Base-by-base conservation (phyloP, 2,888 invertebrate genomes). In the Drosophila monieri region DNA sequence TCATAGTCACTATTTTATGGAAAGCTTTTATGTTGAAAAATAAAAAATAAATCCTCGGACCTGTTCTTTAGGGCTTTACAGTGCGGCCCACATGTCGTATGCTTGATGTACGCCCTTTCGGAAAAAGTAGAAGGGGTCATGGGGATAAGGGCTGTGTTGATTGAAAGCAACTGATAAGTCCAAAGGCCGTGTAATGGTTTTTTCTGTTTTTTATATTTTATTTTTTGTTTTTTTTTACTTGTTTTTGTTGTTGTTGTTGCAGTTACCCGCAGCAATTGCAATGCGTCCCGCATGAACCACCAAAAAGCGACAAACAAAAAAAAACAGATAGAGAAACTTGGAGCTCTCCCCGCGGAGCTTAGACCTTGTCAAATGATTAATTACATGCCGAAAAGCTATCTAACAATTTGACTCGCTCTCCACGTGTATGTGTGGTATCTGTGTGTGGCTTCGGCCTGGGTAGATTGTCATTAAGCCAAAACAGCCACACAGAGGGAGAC, bases 371-470 rank as follows among this genome's bases (percentile, higher is more conserved):
- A 75, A 80, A 85, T 85, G 85, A 85, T 85, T 85, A 85, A 85
- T 85, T 85, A 85, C 85, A 87, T 75, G 74, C 83, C 85, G 83
- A 88, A 86, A 81, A 88, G 87, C 85, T 86, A 81, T 87, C 81
- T 87, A 81, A 85, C 87, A 87, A 87, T 81, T 81, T 81, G 85
- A 81, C 81, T 81, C 64, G 84, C 80, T 78, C 32, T n/a, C 32
- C 32, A 32, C 32, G 35, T 35, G 35, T 56, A 0, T 3, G 80
- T 84, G 85, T 67, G 66, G 21, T 23, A 23, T 23, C 21, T 23
- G 21, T 56, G 43, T 65, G 30, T 48, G 46, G 47, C 23, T 61
- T 18, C 43, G 41, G 39, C 27, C 9, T 54, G 79, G n/a, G n/a
- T 59, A 76, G 83, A 72, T 74, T 86, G 86, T 81, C 87, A 87